Evolutionary conservation across 2,888 invertebrate species (phyloP).

Genomic region (Calameuta idolon): DNA sequence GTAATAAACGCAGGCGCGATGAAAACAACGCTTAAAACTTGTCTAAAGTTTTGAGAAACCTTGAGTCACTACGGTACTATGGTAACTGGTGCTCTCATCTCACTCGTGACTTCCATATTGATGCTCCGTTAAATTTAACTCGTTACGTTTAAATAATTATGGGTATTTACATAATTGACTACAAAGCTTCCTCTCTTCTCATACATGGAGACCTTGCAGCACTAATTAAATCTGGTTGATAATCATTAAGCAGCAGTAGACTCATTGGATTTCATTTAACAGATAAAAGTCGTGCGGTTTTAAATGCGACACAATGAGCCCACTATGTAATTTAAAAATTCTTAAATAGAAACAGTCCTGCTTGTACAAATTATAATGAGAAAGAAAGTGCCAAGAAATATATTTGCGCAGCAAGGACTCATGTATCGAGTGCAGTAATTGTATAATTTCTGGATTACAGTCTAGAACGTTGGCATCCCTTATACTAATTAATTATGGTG

Average conservation of each 20-base stretch:
- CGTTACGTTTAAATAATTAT: slow-evolving; percentile 35
- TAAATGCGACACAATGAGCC: not conserved
- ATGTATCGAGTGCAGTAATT: slow-evolving; percentile 20
- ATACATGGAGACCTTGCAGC: slow-evolving; percentile 21
- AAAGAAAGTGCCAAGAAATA: slow-evolving; percentile 17
- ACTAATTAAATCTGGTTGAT: slow-evolving; percentile 28
- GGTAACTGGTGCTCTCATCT: not conserved
- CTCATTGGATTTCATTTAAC: not conserved
- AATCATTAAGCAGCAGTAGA: not conserved
- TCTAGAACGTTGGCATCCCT: not conserved
- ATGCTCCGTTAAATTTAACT: not conserved
- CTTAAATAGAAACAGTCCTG: not conserved
- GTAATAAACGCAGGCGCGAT: not conserved
- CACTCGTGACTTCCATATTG: not conserved
- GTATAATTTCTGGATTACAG: slow-evolving; percentile 5
- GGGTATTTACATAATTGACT: slow-evolving; percentile 58
- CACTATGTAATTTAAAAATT: not conserved
- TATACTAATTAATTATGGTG: not conserved
- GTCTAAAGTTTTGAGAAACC: not conserved
- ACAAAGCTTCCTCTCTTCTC: slow-evolving; percentile 36
- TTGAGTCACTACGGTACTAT: not conserved
- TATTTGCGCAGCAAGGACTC: slow-evolving; percentile 27
- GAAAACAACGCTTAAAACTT: not conserved
- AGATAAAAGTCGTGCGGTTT: not conserved
- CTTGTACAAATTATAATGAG: not conserved